phyloP scores from a whole-genome alignment of 2,113 vertebrate genomes.

The Phalacrocorax pelagicus region DNA sequence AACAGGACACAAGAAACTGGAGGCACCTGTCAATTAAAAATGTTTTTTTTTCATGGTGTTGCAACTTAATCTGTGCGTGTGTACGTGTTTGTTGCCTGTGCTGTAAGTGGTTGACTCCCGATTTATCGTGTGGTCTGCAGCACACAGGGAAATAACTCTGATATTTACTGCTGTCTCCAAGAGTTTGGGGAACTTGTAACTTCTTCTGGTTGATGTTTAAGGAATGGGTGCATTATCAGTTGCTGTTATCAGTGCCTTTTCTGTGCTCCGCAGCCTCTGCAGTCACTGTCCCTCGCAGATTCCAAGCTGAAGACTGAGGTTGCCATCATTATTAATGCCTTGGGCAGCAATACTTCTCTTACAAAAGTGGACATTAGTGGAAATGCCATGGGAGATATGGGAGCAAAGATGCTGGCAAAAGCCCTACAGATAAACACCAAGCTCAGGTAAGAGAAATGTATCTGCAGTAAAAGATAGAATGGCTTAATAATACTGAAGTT shows the following conservation, averaged over 20 bases:
- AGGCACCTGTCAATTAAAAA: not conserved
- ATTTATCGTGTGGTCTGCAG: not conserved
- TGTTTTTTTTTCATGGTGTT: not conserved
- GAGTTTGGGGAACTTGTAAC: not conserved
- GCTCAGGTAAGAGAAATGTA: conserved; percentile 78
- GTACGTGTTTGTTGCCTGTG: not conserved
- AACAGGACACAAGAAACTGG: not conserved
- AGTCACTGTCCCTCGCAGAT: conserved; percentile 93
- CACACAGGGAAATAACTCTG: not conserved
- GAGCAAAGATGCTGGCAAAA: conserved; percentile 97
- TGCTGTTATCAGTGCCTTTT: not conserved
- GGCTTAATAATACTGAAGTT: not conserved
- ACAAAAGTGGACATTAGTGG: conserved; percentile 95
- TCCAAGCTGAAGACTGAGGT: conserved; percentile 94
- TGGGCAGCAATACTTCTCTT: conserved; percentile 95
- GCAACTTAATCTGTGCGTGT: not conserved
- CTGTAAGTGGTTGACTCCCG: not conserved
- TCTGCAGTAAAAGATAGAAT: not conserved
- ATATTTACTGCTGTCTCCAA: not conserved
- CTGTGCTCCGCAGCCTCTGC: conserved; percentile 82
- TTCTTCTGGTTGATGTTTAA: not conserved
- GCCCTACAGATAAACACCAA: conserved; percentile 98
- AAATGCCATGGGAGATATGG: conserved; percentile 97
- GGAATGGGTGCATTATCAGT: not conserved
- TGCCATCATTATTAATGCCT: conserved; percentile 92